phyloP scores from a whole-genome alignment of 2,888 invertebrate genomes.

The Cabera pusaria region DNA sequence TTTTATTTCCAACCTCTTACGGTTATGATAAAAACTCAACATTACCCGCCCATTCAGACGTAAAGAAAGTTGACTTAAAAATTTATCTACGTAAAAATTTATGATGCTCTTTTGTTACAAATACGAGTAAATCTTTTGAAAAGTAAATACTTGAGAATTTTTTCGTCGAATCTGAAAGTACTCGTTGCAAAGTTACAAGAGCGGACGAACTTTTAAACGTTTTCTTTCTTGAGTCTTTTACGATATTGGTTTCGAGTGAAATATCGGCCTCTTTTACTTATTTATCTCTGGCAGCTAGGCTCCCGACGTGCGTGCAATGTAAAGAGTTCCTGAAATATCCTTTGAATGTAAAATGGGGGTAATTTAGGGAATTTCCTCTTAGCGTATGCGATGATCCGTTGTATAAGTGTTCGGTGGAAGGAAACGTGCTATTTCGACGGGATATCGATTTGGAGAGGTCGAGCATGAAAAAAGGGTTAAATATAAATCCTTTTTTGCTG shows the following conservation, averaged over 20 bases:
- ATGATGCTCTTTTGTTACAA: slow-evolving; percentile 38
- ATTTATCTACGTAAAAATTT: slow-evolving; percentile 46
- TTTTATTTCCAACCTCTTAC: slow-evolving; percentile 61
- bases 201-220: slow-evolving; percentile 45
- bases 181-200: slow-evolving; percentile 28
- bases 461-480: slow-evolving; percentile 13
- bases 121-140: slow-evolving; percentile 35
- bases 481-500: slow-evolving; percentile 18
- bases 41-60: slow-evolving; percentile 43
- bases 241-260: slow-evolving; percentile 71
- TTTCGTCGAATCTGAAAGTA: slow-evolving; percentile 30
- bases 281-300: slow-evolving; percentile 63
- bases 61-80: slow-evolving; percentile 48
- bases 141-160: slow-evolving; percentile 23
- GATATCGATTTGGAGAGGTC: slow-evolving; percentile 13
- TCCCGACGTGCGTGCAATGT: slow-evolving; percentile 63
- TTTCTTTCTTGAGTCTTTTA: slow-evolving; percentile 55
- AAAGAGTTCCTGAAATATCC: slow-evolving; percentile 47
- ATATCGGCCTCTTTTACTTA: slow-evolving; percentile 66
- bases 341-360: slow-evolving; percentile 55
- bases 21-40: slow-evolving; percentile 55
- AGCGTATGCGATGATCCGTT: slow-evolving; percentile 39
- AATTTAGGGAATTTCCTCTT: slow-evolving; percentile 49
- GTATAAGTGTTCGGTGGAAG: slow-evolving; percentile 17
- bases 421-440: slow-evolving; percentile 15